These are phyloP conservation scores for Pseudolaguvia tuberculata DNA, from an alignment of 2,113 vertebrate genomes.

Conservation along the genomic window DNA sequence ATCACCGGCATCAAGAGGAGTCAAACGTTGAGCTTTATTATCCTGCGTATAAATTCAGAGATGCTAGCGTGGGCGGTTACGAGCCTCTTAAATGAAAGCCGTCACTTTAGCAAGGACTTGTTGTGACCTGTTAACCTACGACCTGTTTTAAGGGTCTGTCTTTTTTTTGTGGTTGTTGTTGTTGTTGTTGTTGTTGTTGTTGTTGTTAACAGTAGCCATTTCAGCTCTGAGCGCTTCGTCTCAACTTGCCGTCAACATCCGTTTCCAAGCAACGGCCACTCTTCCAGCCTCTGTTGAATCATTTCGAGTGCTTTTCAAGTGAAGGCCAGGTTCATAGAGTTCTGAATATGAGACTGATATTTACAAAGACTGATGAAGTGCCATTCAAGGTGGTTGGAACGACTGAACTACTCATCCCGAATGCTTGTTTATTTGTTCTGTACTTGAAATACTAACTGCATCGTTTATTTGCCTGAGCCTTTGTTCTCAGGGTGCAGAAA, in stretches of 20 bases:
- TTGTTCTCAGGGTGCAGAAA: constrained; percentile 10
- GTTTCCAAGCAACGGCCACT: constrained; percentile 67
- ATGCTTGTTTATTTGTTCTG: constrained; percentile 7
- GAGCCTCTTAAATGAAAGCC: constrained; percentile 53
- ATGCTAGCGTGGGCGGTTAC: constrained; percentile 47
- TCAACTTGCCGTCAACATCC: constrained; percentile 33
- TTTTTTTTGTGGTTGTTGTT: constrained; percentile 64
- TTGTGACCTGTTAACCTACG: constrained; percentile 61
- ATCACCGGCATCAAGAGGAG: constrained; percentile 10
- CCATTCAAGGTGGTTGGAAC: background rate
- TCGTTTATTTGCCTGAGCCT: background rate
- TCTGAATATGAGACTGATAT: background rate
- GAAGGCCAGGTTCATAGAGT: constrained; percentile 10
- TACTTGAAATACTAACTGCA: background rate
- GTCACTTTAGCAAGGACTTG: constrained; percentile 47
- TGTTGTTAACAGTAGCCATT: constrained; percentile 58
- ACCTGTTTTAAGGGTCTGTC: constrained; percentile 66
- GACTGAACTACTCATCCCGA: background rate
- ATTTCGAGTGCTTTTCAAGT: constrained; percentile 26
- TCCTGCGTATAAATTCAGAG: constrained; percentile 7
- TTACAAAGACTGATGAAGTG: background rate
- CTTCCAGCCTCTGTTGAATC: constrained; percentile 47
- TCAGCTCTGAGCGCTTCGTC: constrained; percentile 48
- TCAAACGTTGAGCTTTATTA: background rate
- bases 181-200: too few species aligned